Evolutionary conservation across 1,140 invertebrate species (phyloP), one percentile per base, ranked within the genome.

Genomic region (Drosophila persimilis): DNA sequence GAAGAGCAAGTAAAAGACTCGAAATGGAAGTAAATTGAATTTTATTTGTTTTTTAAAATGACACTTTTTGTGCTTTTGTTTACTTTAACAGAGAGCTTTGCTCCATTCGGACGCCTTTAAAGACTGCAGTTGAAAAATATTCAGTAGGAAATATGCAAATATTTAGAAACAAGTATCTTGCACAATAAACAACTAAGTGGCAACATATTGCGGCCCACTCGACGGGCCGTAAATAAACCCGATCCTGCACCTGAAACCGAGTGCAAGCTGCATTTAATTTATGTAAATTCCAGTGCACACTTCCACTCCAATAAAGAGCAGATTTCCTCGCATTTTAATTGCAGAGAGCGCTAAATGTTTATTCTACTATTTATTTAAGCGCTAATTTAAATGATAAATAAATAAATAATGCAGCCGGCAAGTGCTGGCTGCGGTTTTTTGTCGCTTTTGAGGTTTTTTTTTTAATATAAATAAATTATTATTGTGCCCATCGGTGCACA

Each of bases 321-420:
- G 62, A 26, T 46, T 63, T 64, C 47, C 35, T 26, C 8, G 22
- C 24, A 17, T 24, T 64, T 73, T 66, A 75, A 74, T 66, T 58
- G 71, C 51, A 66, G 50, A 65, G 11, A 11, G 9, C 35, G 35
- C 35, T 13, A 57, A 69, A 75, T 54, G 72, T 55, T 59, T 55
- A 50, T 50, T 73, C 62, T 55, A 63, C 52, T 73, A 47, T 76
- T 75, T 76, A 46, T 67, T 75, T 61, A 76, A 76, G 62, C 52
- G 35, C 56, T 75, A 75, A 75, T 76, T 76, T 75, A 75, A 75
- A 76, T 67, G 55, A 53, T 56, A 67, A 75, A 76, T 69, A 69
- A 75, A 76, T 76, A 76, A 76, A 75, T 76, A 69, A 69, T 57
- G 73, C 15, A 5, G 26, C 24, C 35, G 39, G 31, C 26, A 26